Evolutionary conservation across 2,888 invertebrate genomes (phyloP).

Genomic region (Nebria brevicollis): DNA sequence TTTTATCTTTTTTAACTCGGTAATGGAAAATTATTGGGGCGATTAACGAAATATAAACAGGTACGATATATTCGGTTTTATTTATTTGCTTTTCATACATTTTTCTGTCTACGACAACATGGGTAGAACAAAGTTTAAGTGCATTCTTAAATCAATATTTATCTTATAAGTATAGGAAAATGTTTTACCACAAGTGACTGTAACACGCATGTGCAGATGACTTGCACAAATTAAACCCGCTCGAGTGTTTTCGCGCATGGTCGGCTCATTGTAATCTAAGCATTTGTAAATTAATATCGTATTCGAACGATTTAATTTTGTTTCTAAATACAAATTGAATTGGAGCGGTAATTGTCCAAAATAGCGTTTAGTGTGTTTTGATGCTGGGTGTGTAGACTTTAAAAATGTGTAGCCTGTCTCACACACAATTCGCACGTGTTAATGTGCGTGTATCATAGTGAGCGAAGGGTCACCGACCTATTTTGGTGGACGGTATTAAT

Average conservation of each 20-base stretch:
- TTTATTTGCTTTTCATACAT: background rate
- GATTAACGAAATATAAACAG: conserved; percentile 6
- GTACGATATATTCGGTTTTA: background rate
- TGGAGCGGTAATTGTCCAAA: background rate
- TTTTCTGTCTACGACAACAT: conserved; percentile 19
- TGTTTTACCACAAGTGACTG: background rate
- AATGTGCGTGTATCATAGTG: background rate
- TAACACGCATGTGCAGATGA: background rate
- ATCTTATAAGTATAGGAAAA: background rate
- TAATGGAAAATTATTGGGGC: conserved; percentile 39
- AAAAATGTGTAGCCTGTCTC: background rate
- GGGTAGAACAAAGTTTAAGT: conserved; percentile 21
- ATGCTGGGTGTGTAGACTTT: background rate
- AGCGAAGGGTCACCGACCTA: conserved; percentile 35
- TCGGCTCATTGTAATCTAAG: background rate
- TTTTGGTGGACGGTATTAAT: conserved; percentile 26
- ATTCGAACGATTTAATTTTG: too few species aligned
- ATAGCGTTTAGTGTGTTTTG: background rate
- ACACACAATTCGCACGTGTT: conserved; percentile 21
- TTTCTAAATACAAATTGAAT: too few species aligned
- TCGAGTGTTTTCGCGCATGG: background rate
- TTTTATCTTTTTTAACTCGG: conserved; percentile 10
- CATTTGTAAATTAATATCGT: too few species aligned
- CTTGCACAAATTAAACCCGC: background rate
- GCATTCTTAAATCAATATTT: conserved; percentile 6